Base-by-base conservation (phyloP, 2,797 vertebrate genomes). In the Thunnus albacares region DNA sequence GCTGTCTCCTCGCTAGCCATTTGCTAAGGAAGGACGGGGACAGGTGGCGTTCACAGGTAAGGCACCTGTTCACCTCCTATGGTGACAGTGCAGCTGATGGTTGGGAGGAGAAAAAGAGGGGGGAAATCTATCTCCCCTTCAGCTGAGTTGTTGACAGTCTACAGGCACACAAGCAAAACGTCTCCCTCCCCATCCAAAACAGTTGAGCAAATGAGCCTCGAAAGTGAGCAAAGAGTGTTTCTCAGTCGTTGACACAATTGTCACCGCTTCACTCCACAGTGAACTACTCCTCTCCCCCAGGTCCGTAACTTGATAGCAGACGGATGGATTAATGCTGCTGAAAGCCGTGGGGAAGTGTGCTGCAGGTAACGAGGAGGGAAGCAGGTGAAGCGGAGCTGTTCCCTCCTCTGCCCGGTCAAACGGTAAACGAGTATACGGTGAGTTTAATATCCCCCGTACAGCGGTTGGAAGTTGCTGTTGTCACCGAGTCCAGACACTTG, bases 1-100 rank as follows among this genome's bases (percentile, higher is more conserved):
- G 94, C 89, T 20, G 83, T 86, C 92, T 94, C 97, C 80, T 95
- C 96, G 72, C 96, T 96, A 82, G 97, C 97, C 98, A 98, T 99
- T 30, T 68, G 92, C 94, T 84, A 80, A 80, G 78, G 80, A 85
- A 84, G 86, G 79, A 83, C 80, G 41, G 74, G 88, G 86, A 73
- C 89, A 92, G 92, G 91, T 92, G 90, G 82, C 70, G 91, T 80
- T 86, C 89, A 93, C 94, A 95, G 93, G 91, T 94, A 85, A 93
- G 81, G 91, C 94, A 96, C 95, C 95, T 96, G 95, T 96, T 96
- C 90, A 86, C 90, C 92, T 91, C 79, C 81, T 49, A 77, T 8
- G 81, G 82, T 62, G 85, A 80, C 67, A 59, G 81, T 30, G 73
- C 49, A 72, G 75, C 72, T 68, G 75, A 82, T 28, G 89, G 89